Evolutionary conservation across 1,140 invertebrate species (phyloP), one percentile per base, ranked within the genome.

Genomic region (Phenacoccus solenopsis): DNA sequence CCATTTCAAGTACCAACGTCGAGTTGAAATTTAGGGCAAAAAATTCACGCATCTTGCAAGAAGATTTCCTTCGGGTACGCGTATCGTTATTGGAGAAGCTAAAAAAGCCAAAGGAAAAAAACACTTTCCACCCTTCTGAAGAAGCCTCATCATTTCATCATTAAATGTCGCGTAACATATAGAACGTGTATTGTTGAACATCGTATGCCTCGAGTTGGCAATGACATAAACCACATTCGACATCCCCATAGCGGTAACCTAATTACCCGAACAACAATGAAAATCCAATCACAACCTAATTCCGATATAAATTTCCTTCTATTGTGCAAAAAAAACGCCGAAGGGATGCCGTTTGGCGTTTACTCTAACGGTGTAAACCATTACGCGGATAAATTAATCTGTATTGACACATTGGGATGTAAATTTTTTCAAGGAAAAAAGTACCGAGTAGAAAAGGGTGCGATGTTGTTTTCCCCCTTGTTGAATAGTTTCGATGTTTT

Each of bases 351-450:
- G 22, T 64, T 20, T 24, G 25, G 7, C 59, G 22, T 64, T 20
- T 64, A 64, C 22, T 59, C 20, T 10, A 22, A 59, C 56, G 4
- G 59, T 64, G 25, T 64, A 64, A 64, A 27, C 59, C 25, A 64
- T 64, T 64, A 64, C 25, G 59, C 59, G 59, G 59, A 64, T 64
- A 64, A 64, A 64, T 64, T 64, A 64, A 64, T 64, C 59, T 64
- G 59, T 64, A 64, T 64, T 64, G 59, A 64, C 59, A 64, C 59
- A 24, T 64, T 20, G 22, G 59, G 10, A 64, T 64, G 59, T 27
- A 64, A 64, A 64, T 64, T 64, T 64, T 64, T 64, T 64, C 59
- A 64, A 64, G 22, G 25, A 64, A 27, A 27, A 64, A 64, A 64
- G 25, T 25, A 24, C 9, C 22, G 25, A 64, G 25, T 24, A 59